Evolutionary conservation across 2,888 invertebrate genomes (phyloP).

Genomic region (Agonopterix arenella): DNA sequence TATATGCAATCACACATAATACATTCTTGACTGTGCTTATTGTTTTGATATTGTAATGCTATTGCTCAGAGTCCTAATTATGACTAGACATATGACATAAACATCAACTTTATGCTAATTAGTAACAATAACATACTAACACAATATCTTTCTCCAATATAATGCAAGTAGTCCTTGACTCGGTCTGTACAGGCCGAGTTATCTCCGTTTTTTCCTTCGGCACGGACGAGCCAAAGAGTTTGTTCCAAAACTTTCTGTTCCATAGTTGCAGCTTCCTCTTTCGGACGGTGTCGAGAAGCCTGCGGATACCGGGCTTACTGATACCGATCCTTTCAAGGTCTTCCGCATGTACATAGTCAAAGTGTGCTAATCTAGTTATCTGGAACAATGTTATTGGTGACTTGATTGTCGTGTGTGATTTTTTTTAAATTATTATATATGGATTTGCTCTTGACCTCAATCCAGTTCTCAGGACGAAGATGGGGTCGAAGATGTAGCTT

Average conservation of each 20-base stretch:
- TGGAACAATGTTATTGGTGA: constrained; percentile 46
- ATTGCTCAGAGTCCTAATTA: no score
- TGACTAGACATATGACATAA: not conserved
- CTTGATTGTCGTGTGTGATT: not conserved
- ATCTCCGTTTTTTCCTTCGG: constrained; percentile 64
- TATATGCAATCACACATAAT: no score
- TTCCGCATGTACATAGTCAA: constrained; percentile 96
- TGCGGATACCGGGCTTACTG: constrained; percentile 93
- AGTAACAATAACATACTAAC: constrained; percentile 35
- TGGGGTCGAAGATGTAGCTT: no score
- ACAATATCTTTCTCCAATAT: constrained; percentile 90
- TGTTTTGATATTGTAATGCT: no score
- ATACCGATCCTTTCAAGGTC: constrained; percentile 97
- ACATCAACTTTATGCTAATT: not conserved
- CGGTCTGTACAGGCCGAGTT: constrained; percentile 46
- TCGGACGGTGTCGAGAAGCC: constrained; percentile 94
- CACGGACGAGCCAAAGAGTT: constrained; percentile 79
- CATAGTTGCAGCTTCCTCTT: constrained; percentile 89
- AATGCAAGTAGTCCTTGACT: constrained; percentile 81
- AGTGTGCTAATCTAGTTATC: constrained; percentile 95
- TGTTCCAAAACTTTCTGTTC: constrained; percentile 89
- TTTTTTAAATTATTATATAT: no score
- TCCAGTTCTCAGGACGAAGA: no score
- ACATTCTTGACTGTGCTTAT: no score
- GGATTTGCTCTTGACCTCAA: no score